Evolutionary conservation across 1,140 invertebrate genomes (phyloP), one percentile per base, ranked within the genome.

Genomic region (Papilio glaucus): DNA sequence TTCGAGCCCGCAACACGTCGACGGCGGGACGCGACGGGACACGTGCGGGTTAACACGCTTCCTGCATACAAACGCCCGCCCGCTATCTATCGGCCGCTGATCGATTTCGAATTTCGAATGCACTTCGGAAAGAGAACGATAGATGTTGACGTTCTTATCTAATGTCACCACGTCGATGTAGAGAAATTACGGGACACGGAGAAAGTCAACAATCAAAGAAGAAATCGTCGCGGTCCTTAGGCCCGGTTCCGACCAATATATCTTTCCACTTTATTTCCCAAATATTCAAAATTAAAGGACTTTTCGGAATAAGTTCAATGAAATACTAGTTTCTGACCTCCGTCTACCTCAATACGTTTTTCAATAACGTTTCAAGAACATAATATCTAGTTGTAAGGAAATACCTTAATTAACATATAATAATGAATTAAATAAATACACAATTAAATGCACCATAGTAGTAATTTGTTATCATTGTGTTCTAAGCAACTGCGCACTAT

Each of bases 61-160:
- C 49, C 21, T 57, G 49, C 18, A 57, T 57, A 57, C 21, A 57
- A 37, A 62, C 60, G 33, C 33, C n/a, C 29, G 61, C 33, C 24
- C 57, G 60, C 60, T 37, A 61, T 29, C 60, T 37, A 61, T 61
- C 60, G 60, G 60, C 60, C n/a, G 29, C 60, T 65, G 33, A 65
- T 65, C 62, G 62, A 65, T 65, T 65, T 65, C 62, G 62, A 65
- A 65, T 65, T 65, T 65, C 62, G 62, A 65, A 65, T 65, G 62
- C 62, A 65, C 62, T 39, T 38, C 12, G 62, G 62, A 65, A 65
- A 65, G 62, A 65, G 62, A 65, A 39, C 62, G 62, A 65, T 65
- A 65, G 62, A 65, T 65, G 62, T 39, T 37, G 62, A 65, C 33
- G 62, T 65, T 65, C 62, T 21, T 65, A 65, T 65, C 62, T 65